Percentiles rank a stretch among this genome's conserved stretches.
Conservation (phyloP, 30 jellyfish, hydroid and myxozoan species). For the Pelagia noctiluca region DNA sequence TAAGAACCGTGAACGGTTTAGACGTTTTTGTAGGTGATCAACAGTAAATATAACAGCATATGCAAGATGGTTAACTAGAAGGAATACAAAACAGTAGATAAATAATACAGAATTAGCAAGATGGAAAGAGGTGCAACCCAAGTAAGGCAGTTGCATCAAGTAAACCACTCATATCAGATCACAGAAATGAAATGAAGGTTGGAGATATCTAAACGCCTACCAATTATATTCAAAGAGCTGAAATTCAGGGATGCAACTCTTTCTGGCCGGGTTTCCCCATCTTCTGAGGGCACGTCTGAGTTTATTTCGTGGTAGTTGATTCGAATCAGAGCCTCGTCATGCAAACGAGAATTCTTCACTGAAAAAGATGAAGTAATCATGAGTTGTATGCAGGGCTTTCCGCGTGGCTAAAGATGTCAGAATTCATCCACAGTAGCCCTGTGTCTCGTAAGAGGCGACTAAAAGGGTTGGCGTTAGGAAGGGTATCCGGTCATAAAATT, state of each 20-base stretch:
- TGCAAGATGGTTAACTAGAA: neutral
- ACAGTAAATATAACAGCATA: neutral
- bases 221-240: conserved; percentile 78
- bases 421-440: no score
- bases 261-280: conserved; percentile 46
- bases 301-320: conserved; percentile 82
- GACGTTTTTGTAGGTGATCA: neutral
- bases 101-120: neutral
- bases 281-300: conserved; percentile 78
- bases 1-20: neutral
- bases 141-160: neutral
- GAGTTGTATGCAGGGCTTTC: no score
- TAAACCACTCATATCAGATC: neutral
- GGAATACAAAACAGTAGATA: neutral
- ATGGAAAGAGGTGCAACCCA: neutral
- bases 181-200: neutral
- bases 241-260: conserved; percentile 71
- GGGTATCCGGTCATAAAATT: no score
- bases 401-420: no score
- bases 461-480: no score
- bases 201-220: conserved; percentile 40
- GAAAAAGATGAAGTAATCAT: no score
- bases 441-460: no score
- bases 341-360: no score
- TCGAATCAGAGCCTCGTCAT: conserved; percentile 88